Conservation (phyloP, 2,888 invertebrate genomes). For the Euplexia lucipara region DNA sequence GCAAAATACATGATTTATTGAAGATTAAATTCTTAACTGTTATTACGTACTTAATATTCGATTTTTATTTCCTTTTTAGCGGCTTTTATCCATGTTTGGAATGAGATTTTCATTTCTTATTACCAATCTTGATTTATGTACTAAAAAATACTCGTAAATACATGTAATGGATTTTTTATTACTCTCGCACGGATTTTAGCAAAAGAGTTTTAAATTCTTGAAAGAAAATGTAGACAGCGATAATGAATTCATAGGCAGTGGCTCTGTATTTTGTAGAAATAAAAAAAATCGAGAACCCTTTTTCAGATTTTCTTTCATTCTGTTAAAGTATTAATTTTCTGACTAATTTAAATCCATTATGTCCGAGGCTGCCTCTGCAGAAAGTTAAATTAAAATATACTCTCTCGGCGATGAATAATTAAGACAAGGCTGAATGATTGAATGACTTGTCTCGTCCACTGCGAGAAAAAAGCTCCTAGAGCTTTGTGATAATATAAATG, state of each 20-base stretch:
- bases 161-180: slow-evolving; percentile 18
- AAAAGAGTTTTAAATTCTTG: neutral
- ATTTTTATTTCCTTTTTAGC: slow-evolving; percentile 13
- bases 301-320: slow-evolving; percentile 24
- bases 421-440: slow-evolving; percentile 13
- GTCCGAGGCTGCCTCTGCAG: slow-evolving; percentile 18
- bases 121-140: slow-evolving; percentile 23
- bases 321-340: slow-evolving; percentile 40
- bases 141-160: slow-evolving; percentile 30
- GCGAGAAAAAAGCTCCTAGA: neutral
- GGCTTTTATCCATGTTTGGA: slow-evolving; percentile 7
- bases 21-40: slow-evolving; percentile 9
- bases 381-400: slow-evolving; percentile 30
- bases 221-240: slow-evolving; percentile 1
- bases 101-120: slow-evolving; percentile 1
- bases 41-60: slow-evolving; percentile 9
- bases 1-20: neutral
- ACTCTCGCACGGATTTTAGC: neutral
- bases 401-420: slow-evolving; percentile 30
- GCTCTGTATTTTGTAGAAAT: slow-evolving; percentile 19
- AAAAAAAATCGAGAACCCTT: slow-evolving; percentile 24
- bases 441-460: neutral
- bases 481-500: neutral
- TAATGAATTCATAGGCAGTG: slow-evolving; percentile 40
- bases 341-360: slow-evolving; percentile 44